Percentiles rank a stretch among this genome's conserved stretches.
Evolutionary conservation across 1,140 invertebrate genomes (phyloP).

Genomic region (Pissodes strobi): DNA sequence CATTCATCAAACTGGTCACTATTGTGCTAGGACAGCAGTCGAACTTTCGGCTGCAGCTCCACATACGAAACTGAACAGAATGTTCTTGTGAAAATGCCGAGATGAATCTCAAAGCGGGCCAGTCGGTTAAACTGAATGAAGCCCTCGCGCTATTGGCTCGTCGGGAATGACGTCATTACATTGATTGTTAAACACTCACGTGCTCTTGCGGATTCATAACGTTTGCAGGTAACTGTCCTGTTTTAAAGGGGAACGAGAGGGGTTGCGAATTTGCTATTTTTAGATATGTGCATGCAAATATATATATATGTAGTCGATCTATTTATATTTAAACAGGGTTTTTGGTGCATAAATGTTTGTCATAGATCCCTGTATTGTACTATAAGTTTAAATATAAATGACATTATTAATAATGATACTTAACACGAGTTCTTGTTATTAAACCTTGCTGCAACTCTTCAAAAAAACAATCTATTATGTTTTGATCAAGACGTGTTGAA

Average conservation of each 20-base stretch:
- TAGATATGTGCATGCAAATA: constrained; percentile 4
- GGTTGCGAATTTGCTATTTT: constrained; percentile 15
- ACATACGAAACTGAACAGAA: constrained; percentile 32
- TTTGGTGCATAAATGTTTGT: too few species aligned
- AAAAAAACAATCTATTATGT: too few species aligned
- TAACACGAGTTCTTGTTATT: too few species aligned
- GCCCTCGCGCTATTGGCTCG: constrained; percentile 51
- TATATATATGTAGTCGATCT: not conserved
- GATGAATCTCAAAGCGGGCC: constrained; percentile 55
- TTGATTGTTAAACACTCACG: constrained; percentile 56
- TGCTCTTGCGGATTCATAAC: constrained; percentile 46
- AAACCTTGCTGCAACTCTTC: too few species aligned
- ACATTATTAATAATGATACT: too few species aligned
- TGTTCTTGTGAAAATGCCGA: constrained; percentile 34
- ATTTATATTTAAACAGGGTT: constrained; percentile 12
- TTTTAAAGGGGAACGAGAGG: constrained; percentile 23
- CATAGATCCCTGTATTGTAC: too few species aligned
- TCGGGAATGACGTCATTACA: constrained; percentile 57
- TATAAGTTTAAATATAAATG: too few species aligned
- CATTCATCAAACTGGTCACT: constrained; percentile 18
- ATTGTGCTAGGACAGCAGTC: constrained; percentile 10
- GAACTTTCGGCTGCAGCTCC: constrained; percentile 15
- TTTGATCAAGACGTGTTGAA: too few species aligned
- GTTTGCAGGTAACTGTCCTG: constrained; percentile 41
- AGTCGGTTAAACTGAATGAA: constrained; percentile 55